Evolutionary conservation across 2,888 invertebrate genomes (phyloP), one percentile per base, ranked within the genome.

Genomic region (Sipunculus nudus): DNA sequence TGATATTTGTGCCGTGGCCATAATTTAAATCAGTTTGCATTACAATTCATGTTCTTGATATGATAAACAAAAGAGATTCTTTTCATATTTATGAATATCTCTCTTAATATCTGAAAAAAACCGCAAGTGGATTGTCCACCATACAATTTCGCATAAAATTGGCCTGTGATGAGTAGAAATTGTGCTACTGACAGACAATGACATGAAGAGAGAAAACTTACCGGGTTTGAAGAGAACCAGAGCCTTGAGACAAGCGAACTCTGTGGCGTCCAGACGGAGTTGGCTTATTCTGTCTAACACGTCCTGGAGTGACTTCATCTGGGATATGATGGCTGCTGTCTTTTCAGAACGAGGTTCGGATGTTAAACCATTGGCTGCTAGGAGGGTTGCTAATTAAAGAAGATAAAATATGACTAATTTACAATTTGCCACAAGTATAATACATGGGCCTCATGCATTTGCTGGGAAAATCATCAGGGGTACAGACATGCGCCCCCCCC

Each of bases 241-340:
- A 0, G 92, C 91, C 79, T 93, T 93, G n/a, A 94, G 85, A 81
- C 91, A 93, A 39, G 93, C 91, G 76, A 89, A 92, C 78, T 94
- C 94, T 0, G 91, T 90, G 78, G 91, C 90, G 80, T 94, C 93
- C 21, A 93, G 87, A 67, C 89, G 85, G 54, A 90, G 85, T 8
- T 88, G 84, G 6, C 88, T 86, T 74, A 92, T 88, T 72, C 89
- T 87, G 31, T 88, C 87, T 53, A 92, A 84, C 1, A 91, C 85
- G 70, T 89, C 89, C 41, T 88, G 86, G 59, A 93, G 75, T 4
- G 73, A 59, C 16, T 77, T 71, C 1, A 81, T 63, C 66, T 87
- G 86, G 77, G 88, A 85, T 74, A 88, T 86, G 82, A 89, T 80
- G 45, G 88, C 41, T 3, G 73, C 59, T 8, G 65, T 63, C 47